Base-by-base conservation (phyloP, 2,888 invertebrate species). In the Dexiosoma caninum region DNA sequence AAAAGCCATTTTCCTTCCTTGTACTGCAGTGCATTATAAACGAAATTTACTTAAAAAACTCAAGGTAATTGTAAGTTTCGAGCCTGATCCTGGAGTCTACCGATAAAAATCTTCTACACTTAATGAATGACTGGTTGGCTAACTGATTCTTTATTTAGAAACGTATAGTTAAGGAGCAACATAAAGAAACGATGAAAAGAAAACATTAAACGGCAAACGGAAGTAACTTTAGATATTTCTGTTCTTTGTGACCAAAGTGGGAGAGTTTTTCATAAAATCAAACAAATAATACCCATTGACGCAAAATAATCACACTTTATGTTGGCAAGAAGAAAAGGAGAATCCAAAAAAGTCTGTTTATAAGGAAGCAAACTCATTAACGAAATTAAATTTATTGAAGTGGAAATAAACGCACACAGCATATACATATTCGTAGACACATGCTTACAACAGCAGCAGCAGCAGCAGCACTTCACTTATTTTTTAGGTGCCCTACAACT, bases 371-470 rank as follows among this genome's bases (percentile, higher is more conserved):
- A 86, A 86, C 86, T 87, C 87, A 87, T 87, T 87, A 87, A 87
- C 86, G 84, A 87, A 87, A 87, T 87, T 87, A 87, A 86, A 87
- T 86, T 86, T 87, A 84, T 86, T 87, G 86, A 86, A 86, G 86
- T 81, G 81, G 81, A 81, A 77, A 81, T 74, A 81, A 62, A 77
- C 62, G 70, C 69, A 75, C 57, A 77, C 72, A 49, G 44, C 70
- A 80, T 64, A 70, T 59, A 62, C 44, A 69, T 35, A n/a, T n/a
- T n/a, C n/a, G n/a, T n/a, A n/a, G n/a, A n/a, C n/a, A n/a, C n/a
- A n/a, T n/a, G n/a, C n/a, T n/a, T n/a, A n/a, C n/a, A n/a, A n/a
- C 27, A 60, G 44, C 71, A 78, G 35, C 32, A 67, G 21, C 35
- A 67, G n/a, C 21, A 59, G 42, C 66, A 78, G 21, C 30, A 59